Conservation (phyloP, 2,888 invertebrate genomes). For the Acanthosepion pharaonis region DNA sequence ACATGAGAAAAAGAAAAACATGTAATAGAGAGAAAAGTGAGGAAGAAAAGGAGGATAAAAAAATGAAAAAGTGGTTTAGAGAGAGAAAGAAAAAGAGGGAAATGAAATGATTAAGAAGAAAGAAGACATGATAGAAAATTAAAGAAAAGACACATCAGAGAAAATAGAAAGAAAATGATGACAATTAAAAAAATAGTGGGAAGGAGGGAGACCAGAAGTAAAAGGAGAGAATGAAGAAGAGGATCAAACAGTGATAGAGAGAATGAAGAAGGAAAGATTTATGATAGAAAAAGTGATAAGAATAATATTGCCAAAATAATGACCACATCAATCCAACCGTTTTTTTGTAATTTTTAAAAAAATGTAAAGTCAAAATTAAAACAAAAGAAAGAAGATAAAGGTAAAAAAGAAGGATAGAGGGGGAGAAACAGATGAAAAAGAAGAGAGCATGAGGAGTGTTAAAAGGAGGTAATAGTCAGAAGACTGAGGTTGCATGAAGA, state of each 20-base stretch:
- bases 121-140: not conserved
- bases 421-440: not conserved
- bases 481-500: no score
- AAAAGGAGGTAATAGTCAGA: no score
- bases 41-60: not conserved
- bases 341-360: no score
- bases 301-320: no score
- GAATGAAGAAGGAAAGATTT: not conserved
- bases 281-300: not conserved
- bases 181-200: not conserved
- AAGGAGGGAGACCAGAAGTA: not conserved
- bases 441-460: no score
- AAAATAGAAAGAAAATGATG: not conserved
- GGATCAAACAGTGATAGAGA: no score
- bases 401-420: not conserved
- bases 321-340: no score
- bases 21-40: not conserved
- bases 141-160: not conserved
- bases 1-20: not conserved
- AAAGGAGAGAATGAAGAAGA: not conserved
- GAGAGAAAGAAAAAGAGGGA: not conserved
- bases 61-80: not conserved
- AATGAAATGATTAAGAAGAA: not conserved
- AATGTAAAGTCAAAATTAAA: no score
- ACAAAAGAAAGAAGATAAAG: not conserved